A percentile compares a stretch with the other conserved stretches of the same genome.
Evolutionary conservation across 1,140 invertebrate genomes (phyloP).

Genomic region (Diorhabda carinulata): DNA sequence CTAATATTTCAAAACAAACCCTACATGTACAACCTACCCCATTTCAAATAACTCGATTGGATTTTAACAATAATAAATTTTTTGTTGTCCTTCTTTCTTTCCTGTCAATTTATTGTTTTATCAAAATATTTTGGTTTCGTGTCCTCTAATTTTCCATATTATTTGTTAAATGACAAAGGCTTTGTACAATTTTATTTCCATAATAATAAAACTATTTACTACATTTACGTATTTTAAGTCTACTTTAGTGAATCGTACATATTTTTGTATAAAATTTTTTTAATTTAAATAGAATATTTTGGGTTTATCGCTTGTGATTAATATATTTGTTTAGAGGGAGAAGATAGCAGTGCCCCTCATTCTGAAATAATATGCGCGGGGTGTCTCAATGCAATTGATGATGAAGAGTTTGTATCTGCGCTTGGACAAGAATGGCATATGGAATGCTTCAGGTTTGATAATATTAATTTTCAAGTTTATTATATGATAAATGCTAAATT

Average conservation of each 20-base stretch:
- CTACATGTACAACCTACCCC: not conserved
- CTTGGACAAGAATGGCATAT: constrained; percentile 81
- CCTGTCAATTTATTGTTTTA: not conserved
- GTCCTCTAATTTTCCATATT: constrained; percentile 4
- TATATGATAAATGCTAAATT: not conserved
- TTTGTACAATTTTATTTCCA: not conserved
- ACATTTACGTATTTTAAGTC: too few relatives aligned
- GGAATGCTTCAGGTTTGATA: constrained; percentile 73
- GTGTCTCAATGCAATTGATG: constrained; percentile 69
- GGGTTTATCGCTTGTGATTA: too few relatives aligned
- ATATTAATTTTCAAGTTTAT: not conserved
- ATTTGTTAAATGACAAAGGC: not conserved
- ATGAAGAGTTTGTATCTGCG: constrained; percentile 74
- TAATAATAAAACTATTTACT: not conserved
- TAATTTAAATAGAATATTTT: too few relatives aligned
- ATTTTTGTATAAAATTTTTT: too few relatives aligned
- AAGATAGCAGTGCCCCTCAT: constrained; percentile 19
- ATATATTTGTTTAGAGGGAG: constrained; percentile 28
- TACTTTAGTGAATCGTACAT: too few relatives aligned
- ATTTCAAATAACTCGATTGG: not conserved
- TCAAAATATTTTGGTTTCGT: constrained; percentile 11
- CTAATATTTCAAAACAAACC: not conserved
- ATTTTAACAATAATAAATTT: not conserved
- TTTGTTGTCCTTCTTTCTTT: not conserved
- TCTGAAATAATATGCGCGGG: constrained; percentile 57